Base-by-base conservation (phyloP, 2,888 invertebrate genomes). In the Lysandra bellargus region DNA sequence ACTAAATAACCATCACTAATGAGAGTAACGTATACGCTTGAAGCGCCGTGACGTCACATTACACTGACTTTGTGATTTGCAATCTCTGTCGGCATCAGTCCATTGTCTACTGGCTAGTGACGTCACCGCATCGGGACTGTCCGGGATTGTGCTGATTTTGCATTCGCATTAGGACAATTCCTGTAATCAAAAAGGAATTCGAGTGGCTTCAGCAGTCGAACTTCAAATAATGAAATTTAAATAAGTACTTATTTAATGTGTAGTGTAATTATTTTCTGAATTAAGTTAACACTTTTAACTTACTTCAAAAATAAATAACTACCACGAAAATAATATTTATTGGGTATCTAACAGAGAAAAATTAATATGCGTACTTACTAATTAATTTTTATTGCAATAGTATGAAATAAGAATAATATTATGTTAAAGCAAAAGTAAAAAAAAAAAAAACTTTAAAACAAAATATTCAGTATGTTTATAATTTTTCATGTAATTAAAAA, bases 61-160 rank as follows among this genome's bases (percentile, higher is more conserved):
- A 64, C 64, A 64, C 12, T 64, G 30, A 64, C 64, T 64, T 64
- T 30, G 64, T 64, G 64, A 64, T 30, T 64, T 64, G 64, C 30
- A 30, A 23, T 61, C 60, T 61, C 64, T 64, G 12, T 64, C 30
- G 12, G 9, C 64, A 30, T 9, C 64, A 7, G 30, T 64, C 7
- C 64, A 64, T 30, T 64, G 64, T 64, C 12, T 64, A 30, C 30
- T 12, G 64, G 30, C 23, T 61, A 64, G 17, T 57, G 57, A 57
- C 57, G 57, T 57, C 57, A 57, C 57, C 17, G 17, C 17, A 57
- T 17, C 57, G 57, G 57, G 57, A 17, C 17, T 57, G 12, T 57
- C 57, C 57, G 4, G 57, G 17, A 57, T 17, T 14, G 57, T 17
- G 57, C 57, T 57, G 57, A 57, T 57, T 14, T 57, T 4, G 17